Conservation (phyloP, 2,113 vertebrate genomes). For the Mesembrinibis cayennensis region DNA sequence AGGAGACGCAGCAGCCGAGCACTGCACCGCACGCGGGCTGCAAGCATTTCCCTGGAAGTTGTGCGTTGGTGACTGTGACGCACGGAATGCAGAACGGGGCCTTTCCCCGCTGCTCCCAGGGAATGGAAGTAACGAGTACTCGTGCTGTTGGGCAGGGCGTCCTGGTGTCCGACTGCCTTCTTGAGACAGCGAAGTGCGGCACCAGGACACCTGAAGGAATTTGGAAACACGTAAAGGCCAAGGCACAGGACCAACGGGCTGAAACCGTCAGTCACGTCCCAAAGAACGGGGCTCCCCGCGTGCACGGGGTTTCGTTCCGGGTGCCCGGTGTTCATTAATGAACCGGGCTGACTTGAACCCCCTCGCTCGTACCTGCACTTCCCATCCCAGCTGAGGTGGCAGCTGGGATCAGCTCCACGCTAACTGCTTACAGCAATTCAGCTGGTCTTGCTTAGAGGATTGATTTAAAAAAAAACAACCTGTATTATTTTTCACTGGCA, state of each 20-base stretch:
- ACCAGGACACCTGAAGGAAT: neutral
- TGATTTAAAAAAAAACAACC: accelerated
- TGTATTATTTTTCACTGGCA: neutral
- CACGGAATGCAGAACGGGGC: accelerated
- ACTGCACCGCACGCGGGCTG: accelerated
- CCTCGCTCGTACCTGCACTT: accelerated
- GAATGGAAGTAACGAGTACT: accelerated
- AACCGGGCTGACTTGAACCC: accelerated
- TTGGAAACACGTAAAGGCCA: accelerated
- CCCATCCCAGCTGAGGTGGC: neutral
- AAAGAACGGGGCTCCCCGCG: accelerated
- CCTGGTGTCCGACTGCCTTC: accelerated
- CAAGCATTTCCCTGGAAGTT: neutral
- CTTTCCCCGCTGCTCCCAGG: neutral
- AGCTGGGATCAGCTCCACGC: accelerated
- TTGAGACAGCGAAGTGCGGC: accelerated
- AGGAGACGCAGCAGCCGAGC: neutral
- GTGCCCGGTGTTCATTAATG: accelerated
- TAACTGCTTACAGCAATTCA: accelerated
- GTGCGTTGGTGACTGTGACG: accelerated
- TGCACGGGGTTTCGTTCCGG: accelerated
- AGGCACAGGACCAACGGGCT: accelerated
- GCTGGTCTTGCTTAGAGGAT: accelerated
- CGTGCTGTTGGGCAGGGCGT: neutral
- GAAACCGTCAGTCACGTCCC: accelerated